Evolutionary conservation across 1,140 invertebrate genomes (phyloP).

Genomic region (Scaptomyza pallida): DNA sequence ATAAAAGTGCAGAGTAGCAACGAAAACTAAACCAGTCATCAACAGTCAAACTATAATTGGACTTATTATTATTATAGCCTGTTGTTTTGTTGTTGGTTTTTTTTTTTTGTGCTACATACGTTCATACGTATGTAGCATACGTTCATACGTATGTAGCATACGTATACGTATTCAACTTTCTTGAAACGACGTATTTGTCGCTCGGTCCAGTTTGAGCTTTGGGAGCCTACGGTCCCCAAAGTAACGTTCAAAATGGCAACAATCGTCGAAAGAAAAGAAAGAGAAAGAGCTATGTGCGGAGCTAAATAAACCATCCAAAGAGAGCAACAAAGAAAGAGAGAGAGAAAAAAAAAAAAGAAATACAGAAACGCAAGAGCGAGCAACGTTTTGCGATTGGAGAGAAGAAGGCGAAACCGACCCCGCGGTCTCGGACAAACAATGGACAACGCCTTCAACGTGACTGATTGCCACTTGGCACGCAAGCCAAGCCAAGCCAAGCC

Average conservation of each 20-base stretch:
- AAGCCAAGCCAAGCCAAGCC: slow-evolving; percentile 40
- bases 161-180: slow-evolving; percentile 12
- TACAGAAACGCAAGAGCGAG: slow-evolving; percentile 41
- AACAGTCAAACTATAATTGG: slow-evolving; percentile 50
- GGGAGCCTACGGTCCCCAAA: not conserved
- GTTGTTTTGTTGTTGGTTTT: slow-evolving; percentile 2
- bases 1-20: slow-evolving; percentile 43
- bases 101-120: slow-evolving; percentile 31
- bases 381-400: slow-evolving; percentile 73
- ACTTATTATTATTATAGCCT: slow-evolving; percentile 63
- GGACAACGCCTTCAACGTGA: slow-evolving; percentile 77
- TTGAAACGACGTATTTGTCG: slow-evolving; percentile 59
- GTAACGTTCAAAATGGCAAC: slow-evolving; percentile 67
- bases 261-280: slow-evolving; percentile 35
- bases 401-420: slow-evolving; percentile 58
- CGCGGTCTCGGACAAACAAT: slow-evolving; percentile 33
- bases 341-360: slow-evolving; percentile 12
- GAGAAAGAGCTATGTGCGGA: not conserved
- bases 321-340: slow-evolving; percentile 17
- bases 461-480: slow-evolving; percentile 82
- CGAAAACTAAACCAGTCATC: slow-evolving; percentile 24
- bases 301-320: slow-evolving; percentile 6
- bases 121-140: not conserved
- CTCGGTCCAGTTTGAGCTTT: not conserved
- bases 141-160: not conserved